Conservation (phyloP, 2,113 vertebrate genomes). For the Solenodon paradoxus region DNA sequence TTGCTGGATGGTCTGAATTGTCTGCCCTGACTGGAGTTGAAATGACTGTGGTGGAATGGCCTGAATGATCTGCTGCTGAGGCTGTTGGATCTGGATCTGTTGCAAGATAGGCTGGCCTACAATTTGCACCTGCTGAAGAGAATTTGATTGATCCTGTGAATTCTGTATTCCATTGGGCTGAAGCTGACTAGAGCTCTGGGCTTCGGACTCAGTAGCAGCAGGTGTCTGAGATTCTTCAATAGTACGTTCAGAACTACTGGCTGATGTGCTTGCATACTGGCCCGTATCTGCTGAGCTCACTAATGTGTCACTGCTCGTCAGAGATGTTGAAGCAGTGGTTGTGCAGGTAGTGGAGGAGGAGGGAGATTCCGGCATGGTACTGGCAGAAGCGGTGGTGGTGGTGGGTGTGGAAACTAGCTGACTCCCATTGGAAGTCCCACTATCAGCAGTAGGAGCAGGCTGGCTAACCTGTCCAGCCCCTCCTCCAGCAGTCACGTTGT, state of each 20-base stretch:
- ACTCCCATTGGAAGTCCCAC: constrained; percentile 93
- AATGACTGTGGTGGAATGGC: constrained; percentile 90
- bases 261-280: constrained; percentile 86
- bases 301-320: constrained; percentile 85
- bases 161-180: constrained; percentile 95
- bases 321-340: constrained; percentile 82
- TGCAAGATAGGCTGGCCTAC: constrained; percentile 95
- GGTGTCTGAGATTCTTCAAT: constrained; percentile 87
- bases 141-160: constrained; percentile 86
- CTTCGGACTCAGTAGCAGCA: constrained; percentile 84
- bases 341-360: constrained; percentile 84
- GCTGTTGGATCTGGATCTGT: constrained; percentile 95
- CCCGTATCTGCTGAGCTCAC: constrained; percentile 87
- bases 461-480: constrained; percentile 91
- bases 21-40: constrained; percentile 94
- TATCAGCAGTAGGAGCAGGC: constrained; percentile 88
- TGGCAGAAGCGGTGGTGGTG: constrained; percentile 83
- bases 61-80: constrained; percentile 90
- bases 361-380: constrained; percentile 85
- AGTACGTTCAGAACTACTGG: constrained; percentile 82
- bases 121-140: constrained; percentile 95
- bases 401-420: constrained; percentile 88
- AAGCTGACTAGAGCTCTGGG: constrained; percentile 86
- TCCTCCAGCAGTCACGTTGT: constrained; percentile 90
- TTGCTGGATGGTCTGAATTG: constrained; percentile 92